These are phyloP conservation scores for Calephelis nemesis DNA, from an alignment of 1,140 invertebrate genomes.

Conservation along the genomic window DNA sequence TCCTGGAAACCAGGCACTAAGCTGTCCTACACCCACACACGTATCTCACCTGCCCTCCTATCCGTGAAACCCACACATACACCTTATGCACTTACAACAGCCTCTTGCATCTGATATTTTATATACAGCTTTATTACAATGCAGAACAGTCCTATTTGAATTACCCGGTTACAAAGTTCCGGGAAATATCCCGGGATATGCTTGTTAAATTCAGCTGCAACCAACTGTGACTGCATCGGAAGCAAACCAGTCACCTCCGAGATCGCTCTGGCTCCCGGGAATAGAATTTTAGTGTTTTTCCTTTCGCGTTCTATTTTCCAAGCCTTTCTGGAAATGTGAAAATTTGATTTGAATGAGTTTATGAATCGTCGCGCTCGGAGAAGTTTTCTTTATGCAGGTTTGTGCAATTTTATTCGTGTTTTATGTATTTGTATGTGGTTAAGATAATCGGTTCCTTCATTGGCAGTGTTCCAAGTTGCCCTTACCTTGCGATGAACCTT, in stretches of 20 bases:
- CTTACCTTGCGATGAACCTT: constrained; percentile 11
- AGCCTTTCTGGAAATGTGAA: constrained; percentile 39
- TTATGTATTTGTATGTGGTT: constrained; percentile 46
- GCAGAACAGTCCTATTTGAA: constrained; percentile 39
- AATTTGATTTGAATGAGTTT: constrained; percentile 55
- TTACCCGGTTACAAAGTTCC: constrained; percentile 32
- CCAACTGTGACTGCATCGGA: constrained; percentile 58
- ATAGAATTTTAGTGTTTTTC: constrained; percentile 44
- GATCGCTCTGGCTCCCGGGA: constrained; percentile 34
- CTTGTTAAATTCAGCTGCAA: constrained; percentile 54
- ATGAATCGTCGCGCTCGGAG: constrained; percentile 43
- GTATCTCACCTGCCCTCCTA: constrained; percentile 34
- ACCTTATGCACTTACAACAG: constrained; percentile 54
- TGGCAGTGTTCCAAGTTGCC: constrained; percentile 45
- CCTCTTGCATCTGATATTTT: constrained; percentile 36
- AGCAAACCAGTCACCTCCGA: constrained; percentile 52
- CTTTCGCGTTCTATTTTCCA: constrained; percentile 42
- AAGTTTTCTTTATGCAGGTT: constrained; percentile 45
- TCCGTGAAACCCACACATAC: constrained; percentile 39
- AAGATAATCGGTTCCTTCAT: constrained; percentile 51
- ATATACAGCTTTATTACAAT: constrained; percentile 44
- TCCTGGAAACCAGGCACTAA: constrained; percentile 49
- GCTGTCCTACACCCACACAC: constrained; percentile 56
- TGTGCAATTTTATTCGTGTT: constrained; percentile 48
- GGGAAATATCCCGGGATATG: constrained; percentile 50